Evolutionary conservation across 2,888 invertebrate genomes (phyloP).

Genomic region (Agrotis puta): DNA sequence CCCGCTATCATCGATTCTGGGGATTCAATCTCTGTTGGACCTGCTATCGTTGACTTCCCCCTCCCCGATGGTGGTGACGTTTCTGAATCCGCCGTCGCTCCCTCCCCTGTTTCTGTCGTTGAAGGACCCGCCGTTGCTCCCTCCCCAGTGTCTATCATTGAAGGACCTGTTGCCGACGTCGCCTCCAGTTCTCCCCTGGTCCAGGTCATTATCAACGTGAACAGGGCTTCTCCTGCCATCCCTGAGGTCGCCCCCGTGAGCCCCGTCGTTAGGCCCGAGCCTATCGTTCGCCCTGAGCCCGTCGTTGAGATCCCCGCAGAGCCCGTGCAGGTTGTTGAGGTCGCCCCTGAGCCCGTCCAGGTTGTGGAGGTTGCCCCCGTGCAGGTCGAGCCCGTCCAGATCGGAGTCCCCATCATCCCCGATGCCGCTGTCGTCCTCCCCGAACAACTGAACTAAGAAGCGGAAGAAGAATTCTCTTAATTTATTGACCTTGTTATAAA

Average conservation of each 20-base stretch:
- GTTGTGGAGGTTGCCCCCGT: constrained; percentile 45
- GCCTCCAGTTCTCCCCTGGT: constrained; percentile 60
- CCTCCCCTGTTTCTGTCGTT: constrained; percentile 42
- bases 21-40: constrained; percentile 59
- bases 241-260: no score
- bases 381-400: constrained; percentile 43
- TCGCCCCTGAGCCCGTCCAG: constrained; percentile 43
- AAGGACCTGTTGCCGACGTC: constrained; percentile 11
- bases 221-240: constrained; percentile 34
- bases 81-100: constrained; percentile 29
- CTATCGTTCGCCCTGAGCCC: constrained; percentile 35
- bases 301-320: constrained; percentile 17
- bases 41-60: constrained; percentile 58
- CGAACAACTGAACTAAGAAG: constrained; percentile 27
- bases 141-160: constrained; percentile 35
- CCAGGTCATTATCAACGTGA: constrained; percentile 71
- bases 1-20: constrained; percentile 35
- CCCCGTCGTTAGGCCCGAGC: no score
- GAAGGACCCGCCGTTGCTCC: constrained; percentile 26
- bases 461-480: constrained; percentile 5
- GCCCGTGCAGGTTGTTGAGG: constrained; percentile 31
- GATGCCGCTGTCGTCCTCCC: constrained; percentile 62
- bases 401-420: constrained; percentile 62
- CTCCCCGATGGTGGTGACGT: constrained; percentile 45
- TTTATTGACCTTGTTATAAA: not conserved